Base-by-base conservation (phyloP, 2,113 vertebrate species). In the Urocolius indicus region DNA sequence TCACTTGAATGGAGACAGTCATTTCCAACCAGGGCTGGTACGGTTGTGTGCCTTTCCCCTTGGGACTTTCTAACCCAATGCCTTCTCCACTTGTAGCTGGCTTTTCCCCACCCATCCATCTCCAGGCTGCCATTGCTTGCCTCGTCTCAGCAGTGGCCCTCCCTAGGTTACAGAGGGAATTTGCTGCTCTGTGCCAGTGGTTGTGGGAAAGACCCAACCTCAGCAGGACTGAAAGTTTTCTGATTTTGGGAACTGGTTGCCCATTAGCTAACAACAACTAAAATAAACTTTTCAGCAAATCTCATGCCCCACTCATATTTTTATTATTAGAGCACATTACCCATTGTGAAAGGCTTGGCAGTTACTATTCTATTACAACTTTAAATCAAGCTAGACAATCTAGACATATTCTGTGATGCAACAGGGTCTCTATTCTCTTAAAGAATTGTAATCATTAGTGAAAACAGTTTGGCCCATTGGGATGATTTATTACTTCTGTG, bases 1-100 rank as follows among this genome's bases (percentile, higher is more conserved):
- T 38, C 15, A 36, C n/a, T 36, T 38, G 16, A 26, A 59, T 24
- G 30, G 63, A 17, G 22, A 16, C 49, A 66, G 38, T 16, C 20
- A 16, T 57, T 85, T 78, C 57, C 57, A 58, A 7, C 30, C 36
- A 32, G 17, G 29, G 38, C 43, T 46, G 15, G 9, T 45, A 11
- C 1, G 4, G 34, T 26, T 0, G 0, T 32, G 27, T 59, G 46
- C 10, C 26, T 81, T 8, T 3, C 30, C 54, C 5, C 0, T 20
- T 23, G 11, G 10, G 27, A 66, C 54, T 49, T 85, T n/a, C n/a
- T 46, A 65, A 30, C 5, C 43, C 38, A 3, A 1, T 6, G 22
- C 54, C 41, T 66, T 65, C 19, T 75, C 13, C 45, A 8, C 13
- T 54, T 49, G 55, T 41, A 61, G 21, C 0, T 75, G 41, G 36